Conservation (phyloP, 1,140 invertebrate species). For the Neodiprion virginianus region DNA sequence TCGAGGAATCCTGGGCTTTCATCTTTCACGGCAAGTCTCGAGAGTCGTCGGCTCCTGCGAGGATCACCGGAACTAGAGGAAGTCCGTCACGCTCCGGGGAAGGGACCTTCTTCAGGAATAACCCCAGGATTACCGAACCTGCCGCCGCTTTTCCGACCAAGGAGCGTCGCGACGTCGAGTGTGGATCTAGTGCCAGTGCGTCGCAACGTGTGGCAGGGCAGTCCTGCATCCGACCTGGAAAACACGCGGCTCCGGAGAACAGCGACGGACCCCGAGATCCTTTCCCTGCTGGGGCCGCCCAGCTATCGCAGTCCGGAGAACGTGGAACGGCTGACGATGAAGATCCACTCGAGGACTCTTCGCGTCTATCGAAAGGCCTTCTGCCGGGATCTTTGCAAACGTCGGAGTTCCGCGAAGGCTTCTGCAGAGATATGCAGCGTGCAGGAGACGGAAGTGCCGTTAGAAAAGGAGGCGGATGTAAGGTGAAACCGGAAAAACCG, state of each 20-base stretch:
- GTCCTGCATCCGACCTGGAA: too few species aligned
- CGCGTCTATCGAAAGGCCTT: neutral
- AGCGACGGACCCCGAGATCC: neutral
- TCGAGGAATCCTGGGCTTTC: neutral
- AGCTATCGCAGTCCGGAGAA: neutral
- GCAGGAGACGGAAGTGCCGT: neutral
- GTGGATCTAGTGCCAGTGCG: neutral
- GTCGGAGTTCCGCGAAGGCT: neutral
- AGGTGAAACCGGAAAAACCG: slow-evolving; percentile 2
- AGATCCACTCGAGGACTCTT: neutral
- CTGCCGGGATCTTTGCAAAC: neutral
- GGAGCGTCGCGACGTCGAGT: too few species aligned
- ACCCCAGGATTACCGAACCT: neutral
- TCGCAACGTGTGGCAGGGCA: neutral
- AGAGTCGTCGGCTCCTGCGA: too few species aligned
- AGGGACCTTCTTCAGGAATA: neutral
- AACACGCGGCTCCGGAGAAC: too few species aligned
- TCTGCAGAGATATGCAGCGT: neutral
- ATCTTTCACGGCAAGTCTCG: too few species aligned
- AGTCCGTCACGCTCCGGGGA: too few species aligned
- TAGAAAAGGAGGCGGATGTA: neutral
- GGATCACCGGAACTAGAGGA: too few species aligned
- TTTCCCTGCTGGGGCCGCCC: neutral
- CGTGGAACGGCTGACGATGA: neutral
- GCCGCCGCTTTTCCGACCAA: too few species aligned